Percentiles rank a stretch among this genome's conserved stretches.
These are phyloP conservation scores for Glandiceps talaboti DNA, from an alignment of 53 echinoderm and acorn worm genomes.

Conservation along the genomic window DNA sequence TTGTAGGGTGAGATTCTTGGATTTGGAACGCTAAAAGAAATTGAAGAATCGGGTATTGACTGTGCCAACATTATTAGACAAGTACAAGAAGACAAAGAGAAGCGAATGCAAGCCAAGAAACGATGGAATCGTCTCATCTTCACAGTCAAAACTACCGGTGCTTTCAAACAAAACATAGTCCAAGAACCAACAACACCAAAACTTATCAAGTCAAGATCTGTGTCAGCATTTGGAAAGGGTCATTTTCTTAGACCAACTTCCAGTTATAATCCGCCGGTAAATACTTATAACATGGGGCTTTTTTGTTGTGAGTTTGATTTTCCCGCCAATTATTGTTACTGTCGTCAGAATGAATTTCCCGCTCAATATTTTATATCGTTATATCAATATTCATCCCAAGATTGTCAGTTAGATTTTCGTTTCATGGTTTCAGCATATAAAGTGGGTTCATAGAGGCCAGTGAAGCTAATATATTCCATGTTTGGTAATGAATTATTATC, in stretches of 20 bases:
- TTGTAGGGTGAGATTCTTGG: slow-evolving; percentile 65
- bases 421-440: no score
- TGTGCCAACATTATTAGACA: slow-evolving; percentile 73
- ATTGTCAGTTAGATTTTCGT: no score
- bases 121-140: background rate
- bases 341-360: no score
- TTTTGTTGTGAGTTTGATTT: no score
- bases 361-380: no score
- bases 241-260: background rate
- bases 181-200: background rate
- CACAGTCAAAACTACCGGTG: background rate
- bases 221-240: background rate
- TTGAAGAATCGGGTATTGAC: slow-evolving; percentile 66
- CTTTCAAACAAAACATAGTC: background rate
- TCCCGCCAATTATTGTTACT: no score
- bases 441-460: no score
- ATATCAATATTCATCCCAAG: no score
- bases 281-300: no score
- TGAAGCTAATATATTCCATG: no score
- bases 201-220: background rate
- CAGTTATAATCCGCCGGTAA: background rate
- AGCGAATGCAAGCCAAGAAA: background rate
- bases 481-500: no score
- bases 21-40: slow-evolving; percentile 54
- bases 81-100: slow-evolving; percentile 8